Conservation (phyloP, 2,797 vertebrate species). For the Spondyliosoma cantharus region DNA sequence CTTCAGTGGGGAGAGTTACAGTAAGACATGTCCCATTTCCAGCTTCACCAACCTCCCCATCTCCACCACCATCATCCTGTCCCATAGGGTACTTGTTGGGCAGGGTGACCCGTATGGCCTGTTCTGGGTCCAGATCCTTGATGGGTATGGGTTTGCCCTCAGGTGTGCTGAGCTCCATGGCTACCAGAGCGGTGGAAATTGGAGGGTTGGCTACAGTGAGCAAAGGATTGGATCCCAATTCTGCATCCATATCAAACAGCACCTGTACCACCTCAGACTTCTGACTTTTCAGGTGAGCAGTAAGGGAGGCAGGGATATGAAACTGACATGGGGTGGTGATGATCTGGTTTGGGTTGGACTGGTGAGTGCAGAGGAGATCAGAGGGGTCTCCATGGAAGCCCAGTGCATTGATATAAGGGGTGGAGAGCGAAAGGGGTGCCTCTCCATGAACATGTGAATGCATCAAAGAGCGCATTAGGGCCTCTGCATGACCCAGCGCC, state of each 20-base stretch:
- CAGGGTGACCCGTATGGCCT: slow-evolving; percentile 81
- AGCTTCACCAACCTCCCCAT: not conserved
- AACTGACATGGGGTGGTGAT: slow-evolving; percentile 67
- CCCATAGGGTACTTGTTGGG: slow-evolving; percentile 50
- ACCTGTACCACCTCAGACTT: slow-evolving; percentile 83
- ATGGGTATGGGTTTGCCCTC: slow-evolving; percentile 79
- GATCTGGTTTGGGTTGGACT: not conserved
- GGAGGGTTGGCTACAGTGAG: slow-evolving; percentile 68
- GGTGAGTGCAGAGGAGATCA: slow-evolving; percentile 76
- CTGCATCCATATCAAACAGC: slow-evolving; percentile 71
- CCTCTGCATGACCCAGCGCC: slow-evolving; percentile 73
- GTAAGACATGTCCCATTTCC: slow-evolving; percentile 54
- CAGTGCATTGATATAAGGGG: slow-evolving; percentile 73
- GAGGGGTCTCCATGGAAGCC: slow-evolving; percentile 77
- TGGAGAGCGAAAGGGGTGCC: slow-evolving; percentile 71
- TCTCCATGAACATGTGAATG: slow-evolving; percentile 64
- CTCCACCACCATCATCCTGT: not conserved
- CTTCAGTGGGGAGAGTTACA: slow-evolving; percentile 58
- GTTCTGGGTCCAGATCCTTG: slow-evolving; percentile 74
- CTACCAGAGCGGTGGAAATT: slow-evolving; percentile 82
- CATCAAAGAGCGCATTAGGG: slow-evolving; percentile 79
- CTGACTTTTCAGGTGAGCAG: slow-evolving; percentile 65
- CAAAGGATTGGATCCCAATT: slow-evolving; percentile 54
- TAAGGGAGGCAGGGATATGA: slow-evolving; percentile 76
- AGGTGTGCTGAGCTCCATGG: slow-evolving; percentile 84